Conservation (phyloP, 1,140 invertebrate species). For the Triops cancriformis region DNA sequence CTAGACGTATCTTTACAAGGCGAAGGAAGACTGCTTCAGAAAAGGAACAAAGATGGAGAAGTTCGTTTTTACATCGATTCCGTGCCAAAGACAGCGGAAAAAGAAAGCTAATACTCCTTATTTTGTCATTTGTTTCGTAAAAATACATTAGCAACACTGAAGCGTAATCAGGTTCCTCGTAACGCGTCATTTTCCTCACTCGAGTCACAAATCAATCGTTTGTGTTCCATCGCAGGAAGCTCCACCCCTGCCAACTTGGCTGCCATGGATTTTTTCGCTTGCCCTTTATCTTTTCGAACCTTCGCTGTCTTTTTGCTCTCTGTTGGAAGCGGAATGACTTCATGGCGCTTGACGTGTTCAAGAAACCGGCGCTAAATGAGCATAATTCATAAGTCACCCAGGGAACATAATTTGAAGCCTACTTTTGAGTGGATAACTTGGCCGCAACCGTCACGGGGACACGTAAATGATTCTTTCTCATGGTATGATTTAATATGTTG, state of each 20-base stretch:
- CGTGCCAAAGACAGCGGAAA: background rate
- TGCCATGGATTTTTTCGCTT: conserved; percentile 15
- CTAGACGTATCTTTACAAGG: background rate
- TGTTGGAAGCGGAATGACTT: background rate
- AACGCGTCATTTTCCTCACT: background rate
- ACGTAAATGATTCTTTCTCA: conserved; percentile 11
- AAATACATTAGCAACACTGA: background rate
- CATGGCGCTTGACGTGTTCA: conserved; percentile 3
- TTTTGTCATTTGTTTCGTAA: background rate
- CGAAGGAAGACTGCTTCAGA: conserved; percentile 15
- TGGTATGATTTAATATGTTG: conserved; percentile 19
- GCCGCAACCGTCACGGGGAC: conserved; percentile 13
- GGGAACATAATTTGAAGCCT: background rate
- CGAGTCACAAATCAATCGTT: conserved; percentile 3
- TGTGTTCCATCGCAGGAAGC: background rate
- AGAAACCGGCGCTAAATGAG: conserved; percentile 7
- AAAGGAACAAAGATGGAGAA: background rate
- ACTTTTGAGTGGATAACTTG: conserved; percentile 22
- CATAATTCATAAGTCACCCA: background rate
- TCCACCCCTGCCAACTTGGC: conserved; percentile 8
- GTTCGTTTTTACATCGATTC: conserved; percentile 12
- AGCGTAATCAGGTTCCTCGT: background rate
- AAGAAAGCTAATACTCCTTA: background rate
- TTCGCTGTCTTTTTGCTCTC: background rate
- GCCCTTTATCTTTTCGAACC: conserved; percentile 5